Percentiles rank a stretch among this genome's conserved stretches.
These are phyloP conservation scores for Leptatherina wallacei DNA, from an alignment of 2,797 vertebrate genomes.

Conservation along the genomic window DNA sequence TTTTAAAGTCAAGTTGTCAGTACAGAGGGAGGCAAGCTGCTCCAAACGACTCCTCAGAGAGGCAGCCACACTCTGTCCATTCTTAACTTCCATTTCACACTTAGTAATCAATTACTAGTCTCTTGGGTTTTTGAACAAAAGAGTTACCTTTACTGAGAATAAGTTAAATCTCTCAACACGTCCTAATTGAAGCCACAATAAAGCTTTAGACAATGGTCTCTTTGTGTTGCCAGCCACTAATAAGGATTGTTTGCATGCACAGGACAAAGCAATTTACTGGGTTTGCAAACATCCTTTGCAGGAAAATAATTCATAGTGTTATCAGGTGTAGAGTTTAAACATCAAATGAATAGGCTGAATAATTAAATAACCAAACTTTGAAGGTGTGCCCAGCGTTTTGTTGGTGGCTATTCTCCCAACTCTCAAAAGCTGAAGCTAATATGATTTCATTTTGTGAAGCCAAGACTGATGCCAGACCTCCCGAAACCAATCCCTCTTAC, in stretches of 20 bases:
- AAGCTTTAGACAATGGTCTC: conserved; percentile 76
- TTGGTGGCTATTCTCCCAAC: conserved; percentile 72
- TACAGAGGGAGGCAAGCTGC: conserved; percentile 24
- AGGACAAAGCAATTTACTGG: conserved; percentile 82
- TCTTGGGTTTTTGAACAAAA: conserved; percentile 69
- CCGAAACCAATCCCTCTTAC: conserved; percentile 80
- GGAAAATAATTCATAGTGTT: conserved; percentile 78
- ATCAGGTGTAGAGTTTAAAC: conserved; percentile 76
- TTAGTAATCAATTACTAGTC: conserved; percentile 79
- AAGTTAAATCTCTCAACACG: conserved; percentile 72
- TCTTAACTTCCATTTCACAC: conserved; percentile 79
- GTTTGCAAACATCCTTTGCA: conserved; percentile 76
- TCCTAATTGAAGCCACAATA: conserved; percentile 84
- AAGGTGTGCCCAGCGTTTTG: conserved; percentile 73
- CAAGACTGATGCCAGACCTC: conserved; percentile 76
- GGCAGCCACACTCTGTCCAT: conserved; percentile 48
- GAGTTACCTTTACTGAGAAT: conserved; percentile 67
- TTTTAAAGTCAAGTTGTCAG: conserved; percentile 50
- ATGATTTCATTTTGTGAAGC: conserved; percentile 80
- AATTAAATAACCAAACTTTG: conserved; percentile 76
- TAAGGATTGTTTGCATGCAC: conserved; percentile 76
- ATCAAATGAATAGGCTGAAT: conserved; percentile 81
- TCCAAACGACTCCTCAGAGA: conserved; percentile 56
- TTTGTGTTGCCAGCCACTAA: conserved; percentile 77
- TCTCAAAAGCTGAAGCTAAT: conserved; percentile 80